Conservation (phyloP, 2,888 invertebrate genomes). For the Habrosyne pyritoides region DNA sequence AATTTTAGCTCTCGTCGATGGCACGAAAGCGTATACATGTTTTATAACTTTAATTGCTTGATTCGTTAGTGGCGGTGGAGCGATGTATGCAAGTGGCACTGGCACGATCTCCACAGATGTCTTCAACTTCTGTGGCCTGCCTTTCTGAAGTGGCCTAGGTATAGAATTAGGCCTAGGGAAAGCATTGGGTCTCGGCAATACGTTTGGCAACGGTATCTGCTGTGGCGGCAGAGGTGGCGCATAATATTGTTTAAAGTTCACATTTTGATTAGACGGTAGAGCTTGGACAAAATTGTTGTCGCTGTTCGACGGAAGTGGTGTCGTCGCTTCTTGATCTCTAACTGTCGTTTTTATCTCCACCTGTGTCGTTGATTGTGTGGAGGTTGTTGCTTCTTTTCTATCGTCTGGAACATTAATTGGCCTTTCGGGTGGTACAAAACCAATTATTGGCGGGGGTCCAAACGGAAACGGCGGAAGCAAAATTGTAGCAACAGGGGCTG, state of each 20-base stretch:
- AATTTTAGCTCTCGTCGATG: conserved; percentile 56
- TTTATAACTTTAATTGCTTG: conserved; percentile 55
- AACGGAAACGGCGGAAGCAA: conserved; percentile 74
- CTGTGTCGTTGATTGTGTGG: conserved; percentile 56
- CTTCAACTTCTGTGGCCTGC: conserved; percentile 61
- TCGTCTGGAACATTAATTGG: conserved; percentile 50
- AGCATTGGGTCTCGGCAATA: conserved; percentile 23
- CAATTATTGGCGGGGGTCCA: conserved; percentile 64
- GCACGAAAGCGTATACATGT: conserved; percentile 64
- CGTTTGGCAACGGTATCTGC: conserved; percentile 18
- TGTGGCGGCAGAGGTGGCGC: conserved; percentile 39
- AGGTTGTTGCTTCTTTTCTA: conserved; percentile 19
- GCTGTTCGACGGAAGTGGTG: conserved; percentile 59
- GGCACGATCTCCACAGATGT: conserved; percentile 72
- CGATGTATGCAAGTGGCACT: conserved; percentile 71
- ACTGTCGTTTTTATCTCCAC: conserved; percentile 14
- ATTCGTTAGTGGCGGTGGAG: conserved; percentile 61
- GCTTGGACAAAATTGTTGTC: conserved; percentile 68
- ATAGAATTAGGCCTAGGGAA: conserved; percentile 14
- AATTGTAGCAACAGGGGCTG: conserved; percentile 73
- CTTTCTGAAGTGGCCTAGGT: conserved; percentile 16
- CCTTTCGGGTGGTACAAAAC: conserved; percentile 56
- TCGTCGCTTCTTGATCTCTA: conserved; percentile 53
- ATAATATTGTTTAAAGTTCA: conserved; percentile 56
- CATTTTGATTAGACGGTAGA: conserved; percentile 62